Conservation (phyloP, 2,797 vertebrate genomes). For the Aratinga solstitialis region DNA sequence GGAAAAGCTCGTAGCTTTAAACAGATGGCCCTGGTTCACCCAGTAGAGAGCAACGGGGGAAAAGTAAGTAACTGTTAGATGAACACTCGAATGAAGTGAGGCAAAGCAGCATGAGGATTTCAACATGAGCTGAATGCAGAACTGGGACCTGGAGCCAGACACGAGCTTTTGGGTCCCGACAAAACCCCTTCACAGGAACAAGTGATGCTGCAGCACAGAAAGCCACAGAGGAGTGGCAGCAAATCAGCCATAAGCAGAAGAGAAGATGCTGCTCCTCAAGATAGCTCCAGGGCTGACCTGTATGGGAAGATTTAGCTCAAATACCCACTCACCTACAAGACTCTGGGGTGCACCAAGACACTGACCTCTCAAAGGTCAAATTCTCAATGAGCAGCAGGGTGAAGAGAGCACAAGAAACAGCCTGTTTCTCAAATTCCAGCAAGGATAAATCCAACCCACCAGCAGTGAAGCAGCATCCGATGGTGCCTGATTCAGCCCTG, state of each 20-base stretch:
- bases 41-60: neutral
- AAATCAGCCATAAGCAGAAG: neutral
- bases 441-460: neutral
- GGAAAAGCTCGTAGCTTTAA: neutral
- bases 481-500: neutral
- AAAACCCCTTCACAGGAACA: neutral
- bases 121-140: neutral
- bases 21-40: neutral
- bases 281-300: neutral
- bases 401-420: conserved; percentile 32
- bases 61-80: neutral
- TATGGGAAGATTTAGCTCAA: neutral
- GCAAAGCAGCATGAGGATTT: neutral
- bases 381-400: conserved; percentile 59
- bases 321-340: conserved; percentile 3
- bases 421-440: conserved; percentile 35
- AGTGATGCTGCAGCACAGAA: neutral
- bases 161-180: fast-evolving
- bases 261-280: neutral
- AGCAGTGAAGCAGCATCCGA: neutral
- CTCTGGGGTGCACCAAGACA: neutral
- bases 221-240: neutral
- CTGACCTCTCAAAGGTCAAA: conserved; percentile 53
- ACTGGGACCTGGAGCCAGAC: neutral
- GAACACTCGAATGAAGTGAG: neutral